A percentile compares a stretch with the other conserved stretches of the same genome.
phyloP scores from a whole-genome alignment of 2,888 invertebrate species.

The Penaeus monodon region DNA sequence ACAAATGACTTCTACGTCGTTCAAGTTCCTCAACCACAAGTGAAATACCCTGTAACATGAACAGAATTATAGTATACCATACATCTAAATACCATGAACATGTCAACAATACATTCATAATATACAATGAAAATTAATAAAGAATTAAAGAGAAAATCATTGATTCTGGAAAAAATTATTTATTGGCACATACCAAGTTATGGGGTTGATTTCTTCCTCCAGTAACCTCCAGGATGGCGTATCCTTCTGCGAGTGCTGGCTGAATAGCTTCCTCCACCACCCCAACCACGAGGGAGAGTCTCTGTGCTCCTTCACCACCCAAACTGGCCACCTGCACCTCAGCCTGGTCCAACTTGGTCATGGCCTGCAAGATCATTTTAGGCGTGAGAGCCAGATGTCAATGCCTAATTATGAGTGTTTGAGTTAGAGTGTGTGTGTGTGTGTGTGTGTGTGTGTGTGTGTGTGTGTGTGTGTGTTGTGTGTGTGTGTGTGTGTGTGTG shows the following conservation, averaged over 20 bases:
- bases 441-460: too few species aligned
- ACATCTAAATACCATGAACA: too few species aligned
- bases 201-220: conserved; percentile 66
- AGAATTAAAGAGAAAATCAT: not conserved
- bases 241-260: conserved; percentile 80
- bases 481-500: too few species aligned
- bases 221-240: conserved; percentile 79
- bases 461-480: too few species aligned
- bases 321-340: conserved; percentile 81
- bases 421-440: too few species aligned
- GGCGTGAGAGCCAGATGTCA: not conserved
- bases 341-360: conserved; percentile 80
- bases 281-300: conserved; percentile 78
- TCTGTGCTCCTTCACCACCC: conserved; percentile 80
- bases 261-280: conserved; percentile 79
- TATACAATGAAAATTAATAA: too few species aligned
- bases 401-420: not conserved
- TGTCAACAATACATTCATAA: too few species aligned
- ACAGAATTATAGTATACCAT: not conserved
- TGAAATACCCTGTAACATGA: conserved; percentile 74
- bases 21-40: conserved; percentile 80
- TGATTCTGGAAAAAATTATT: too few species aligned
- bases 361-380: conserved; percentile 73
- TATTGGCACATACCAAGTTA: conserved; percentile 34
- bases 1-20: conserved; percentile 78